Evolutionary conservation across 2,113 vertebrate genomes (phyloP), one percentile per base, ranked within the genome.

Genomic region (Coryphaenoides rupestris): DNA sequence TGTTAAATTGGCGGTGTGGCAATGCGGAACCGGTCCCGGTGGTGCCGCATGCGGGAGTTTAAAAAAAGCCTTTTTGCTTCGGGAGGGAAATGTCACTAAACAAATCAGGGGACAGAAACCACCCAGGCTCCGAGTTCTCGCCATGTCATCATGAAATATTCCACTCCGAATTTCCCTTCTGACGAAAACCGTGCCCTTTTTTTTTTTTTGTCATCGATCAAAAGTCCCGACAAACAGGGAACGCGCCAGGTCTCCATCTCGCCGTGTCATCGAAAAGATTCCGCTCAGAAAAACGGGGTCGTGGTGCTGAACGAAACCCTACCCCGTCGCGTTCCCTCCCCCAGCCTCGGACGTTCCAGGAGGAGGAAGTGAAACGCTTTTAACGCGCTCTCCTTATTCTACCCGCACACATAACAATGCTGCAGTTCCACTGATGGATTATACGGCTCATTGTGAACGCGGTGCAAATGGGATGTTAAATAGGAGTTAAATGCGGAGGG

Each of bases 1-100:
- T 84, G 72, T 59, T 10, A 6, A 66, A 69, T 53, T 58, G 65
- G 61, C 69, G 79, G 77, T 86, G 81, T 86, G 79, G 74, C 68
- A 76, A 88, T 84, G 83, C 86, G 84, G 80, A 89, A 88, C 82
- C 74, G 62, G 72, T 72, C 69, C n/a, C 55, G 54, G 45, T 68
- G 61, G 69, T 12, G 28, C 54, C 70, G 70, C n/a, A n/a, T n/a
- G n/a, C 33, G 13, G 49, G 70, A 56, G 74, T 79, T 83, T 86
- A 90, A 75, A 70, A 84, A 80, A n/a, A 50, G 47, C 47, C 9
- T 50, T 5, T 50, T 50, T 50, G 16, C n/a, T 50, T n/a, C 5
- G 47, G 33, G 13, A 40, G 9, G 33, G n/a, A n/a, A 40, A 40
- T 40, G 33, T 40, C 33, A 40, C 33, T 12, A 40, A 40, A 40